These are phyloP conservation scores for Callipepla californica DNA, from an alignment of 2,113 vertebrate species.

Conservation along the genomic window DNA sequence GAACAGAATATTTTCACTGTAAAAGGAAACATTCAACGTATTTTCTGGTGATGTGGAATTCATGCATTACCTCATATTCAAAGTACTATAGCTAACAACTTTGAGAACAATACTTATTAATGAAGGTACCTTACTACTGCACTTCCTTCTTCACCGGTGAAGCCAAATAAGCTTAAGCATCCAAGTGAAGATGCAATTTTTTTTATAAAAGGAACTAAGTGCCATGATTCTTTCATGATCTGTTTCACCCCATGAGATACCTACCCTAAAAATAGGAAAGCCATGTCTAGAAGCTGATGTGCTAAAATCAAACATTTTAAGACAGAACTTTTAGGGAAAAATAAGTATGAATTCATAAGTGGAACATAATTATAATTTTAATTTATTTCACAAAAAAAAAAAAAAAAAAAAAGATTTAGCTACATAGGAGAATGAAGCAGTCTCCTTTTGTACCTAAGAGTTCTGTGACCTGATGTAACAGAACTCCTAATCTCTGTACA, in stretches of 20 bases:
- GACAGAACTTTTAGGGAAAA: neutral
- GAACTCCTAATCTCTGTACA: neutral
- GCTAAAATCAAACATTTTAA: neutral
- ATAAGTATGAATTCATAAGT: too few species aligned
- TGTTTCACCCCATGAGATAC: constrained; percentile 96
- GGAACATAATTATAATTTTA: neutral
- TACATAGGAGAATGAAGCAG: neutral
- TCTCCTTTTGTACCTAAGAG: neutral
- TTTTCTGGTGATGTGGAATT: neutral
- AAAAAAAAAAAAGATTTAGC: neutral
- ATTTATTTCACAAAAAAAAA: neutral
- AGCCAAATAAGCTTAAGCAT: constrained; percentile 95
- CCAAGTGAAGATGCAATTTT: constrained; percentile 84
- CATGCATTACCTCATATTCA: neutral
- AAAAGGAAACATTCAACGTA: neutral
- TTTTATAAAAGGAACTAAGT: constrained; percentile 42
- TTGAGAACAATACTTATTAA: neutral
- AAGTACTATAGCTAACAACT: neutral
- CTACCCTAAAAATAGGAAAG: constrained; percentile 81
- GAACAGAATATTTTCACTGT: neutral
- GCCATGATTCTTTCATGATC: constrained; percentile 90
- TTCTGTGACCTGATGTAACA: neutral
- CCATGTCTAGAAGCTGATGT: neutral
- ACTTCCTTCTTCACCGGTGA: constrained; percentile 92
- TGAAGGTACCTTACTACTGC: constrained; percentile 55